Base-by-base conservation (phyloP, 2,888 invertebrate species). In the Amphipyra tragopoginis region DNA sequence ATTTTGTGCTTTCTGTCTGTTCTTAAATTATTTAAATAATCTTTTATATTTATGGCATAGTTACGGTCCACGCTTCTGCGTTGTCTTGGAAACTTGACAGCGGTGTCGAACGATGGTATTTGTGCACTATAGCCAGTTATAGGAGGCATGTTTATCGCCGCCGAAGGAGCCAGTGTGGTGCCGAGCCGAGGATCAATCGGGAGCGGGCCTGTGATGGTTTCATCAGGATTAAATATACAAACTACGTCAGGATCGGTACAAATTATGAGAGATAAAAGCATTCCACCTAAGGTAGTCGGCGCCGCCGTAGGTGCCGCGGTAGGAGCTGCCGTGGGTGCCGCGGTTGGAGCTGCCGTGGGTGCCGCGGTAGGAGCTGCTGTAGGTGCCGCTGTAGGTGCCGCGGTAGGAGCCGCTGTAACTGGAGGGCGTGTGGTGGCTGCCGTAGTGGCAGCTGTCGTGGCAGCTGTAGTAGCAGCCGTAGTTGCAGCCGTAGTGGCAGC, bases 111-210 rank as follows among this genome's bases (percentile, higher is more conserved):
- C 0, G 87, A 78, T 10, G 91, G 88, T 45, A 86, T 68, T 83
- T 90, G 90, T 42, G 85, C 90, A 66, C 85, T 90, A 75, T 90
- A 92, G 51, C 86, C 91, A 40, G 67, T 86, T 53, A 93, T 88
- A 6, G 87, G 87, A 38, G 89, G 90, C 47, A 76, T 77, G 74
- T 87, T 88, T 61, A 88, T 76, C 26, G 90, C 88, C 15, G 87
- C 88, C 7, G 88, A 87, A 8, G 90, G 68, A 26, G 87, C 80
- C 21, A 90, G 89, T 7, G 93, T 91, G n/a, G 93, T 92, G 68
- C 93, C 94, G 62, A 93, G 86, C 58, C 95, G 88, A 51, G 95
- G 95, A 77, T 95, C 95, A 73, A 95, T 95, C 85, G 85, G 85
- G 71, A 91, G 86, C 65, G 90, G 85, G 75, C 93, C 94, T 92